phyloP scores from a whole-genome alignment of 1,140 invertebrate genomes.

The Drosophila trapezifrons region DNA sequence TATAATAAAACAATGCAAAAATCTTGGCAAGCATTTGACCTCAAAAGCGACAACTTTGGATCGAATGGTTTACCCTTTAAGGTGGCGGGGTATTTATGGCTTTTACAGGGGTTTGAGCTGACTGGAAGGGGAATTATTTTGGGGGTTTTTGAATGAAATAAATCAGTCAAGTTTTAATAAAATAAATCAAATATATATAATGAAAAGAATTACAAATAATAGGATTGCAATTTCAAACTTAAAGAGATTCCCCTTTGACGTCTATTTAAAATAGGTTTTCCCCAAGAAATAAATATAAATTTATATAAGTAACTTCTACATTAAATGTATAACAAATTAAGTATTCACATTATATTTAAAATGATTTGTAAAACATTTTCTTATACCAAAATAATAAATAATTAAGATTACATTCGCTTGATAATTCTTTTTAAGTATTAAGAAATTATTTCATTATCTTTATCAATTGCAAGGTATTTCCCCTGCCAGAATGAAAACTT shows the following conservation, averaged over 20 bases:
- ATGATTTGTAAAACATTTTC: too few relatives aligned
- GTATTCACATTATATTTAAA: too few relatives aligned
- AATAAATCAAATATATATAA: not conserved
- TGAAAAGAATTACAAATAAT: not conserved
- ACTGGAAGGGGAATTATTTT: not conserved
- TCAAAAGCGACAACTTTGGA: conserved; percentile 48
- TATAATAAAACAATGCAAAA: conserved; percentile 39
- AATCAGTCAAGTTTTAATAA: not conserved
- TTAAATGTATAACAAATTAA: too few relatives aligned
- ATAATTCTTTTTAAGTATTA: too few relatives aligned
- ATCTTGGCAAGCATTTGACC: conserved; percentile 54
- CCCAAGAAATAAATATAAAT: too few relatives aligned
- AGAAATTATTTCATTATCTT: too few relatives aligned
- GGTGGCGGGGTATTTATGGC: not conserved
- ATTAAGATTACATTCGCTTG: too few relatives aligned
- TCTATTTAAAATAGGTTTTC: too few relatives aligned
- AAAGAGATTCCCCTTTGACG: too few relatives aligned
- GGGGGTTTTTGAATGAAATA: not conserved
- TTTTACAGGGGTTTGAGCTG: not conserved
- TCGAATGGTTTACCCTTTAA: conserved; percentile 25
- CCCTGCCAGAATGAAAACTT: not conserved
- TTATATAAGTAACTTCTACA: too few relatives aligned
- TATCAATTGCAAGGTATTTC: conserved; percentile 4
- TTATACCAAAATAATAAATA: too few relatives aligned
- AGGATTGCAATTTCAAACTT: too few relatives aligned